phyloP scores from a whole-genome alignment of 2,797 vertebrate species.

The Falco biarmicus region DNA sequence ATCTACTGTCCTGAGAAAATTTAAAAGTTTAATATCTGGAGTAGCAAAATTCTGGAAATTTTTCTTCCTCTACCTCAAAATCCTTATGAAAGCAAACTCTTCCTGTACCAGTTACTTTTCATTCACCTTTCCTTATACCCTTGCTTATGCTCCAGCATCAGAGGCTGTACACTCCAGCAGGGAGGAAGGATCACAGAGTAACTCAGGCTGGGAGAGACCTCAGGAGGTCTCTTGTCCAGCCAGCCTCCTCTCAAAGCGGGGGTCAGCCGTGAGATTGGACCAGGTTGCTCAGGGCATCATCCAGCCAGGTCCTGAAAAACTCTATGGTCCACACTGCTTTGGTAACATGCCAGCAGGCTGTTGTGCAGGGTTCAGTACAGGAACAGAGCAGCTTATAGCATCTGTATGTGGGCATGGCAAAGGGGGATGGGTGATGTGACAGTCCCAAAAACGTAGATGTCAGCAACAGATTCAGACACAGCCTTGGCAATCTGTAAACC shows the following conservation, averaged over 20 bases:
- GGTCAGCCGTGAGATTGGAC: not conserved
- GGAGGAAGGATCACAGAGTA: not conserved
- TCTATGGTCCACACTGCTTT: rapidly evolving
- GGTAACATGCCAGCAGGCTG: not conserved
- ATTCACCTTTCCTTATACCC: not conserved
- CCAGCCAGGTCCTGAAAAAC: not conserved
- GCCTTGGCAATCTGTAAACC: not conserved
- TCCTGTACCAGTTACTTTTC: not conserved
- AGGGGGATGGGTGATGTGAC: no score
- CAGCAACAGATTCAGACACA: not conserved
- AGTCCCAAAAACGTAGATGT: not conserved
- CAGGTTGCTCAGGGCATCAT: not conserved
- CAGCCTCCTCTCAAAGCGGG: not conserved
- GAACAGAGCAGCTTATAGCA: not conserved
- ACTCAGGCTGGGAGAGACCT: not conserved
- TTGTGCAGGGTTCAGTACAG: not conserved
- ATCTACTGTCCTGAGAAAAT: not conserved
- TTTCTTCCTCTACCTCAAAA: not conserved
- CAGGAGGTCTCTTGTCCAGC: not conserved
- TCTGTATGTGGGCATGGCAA: not conserved
- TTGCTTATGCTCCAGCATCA: not conserved
- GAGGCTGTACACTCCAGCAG: not conserved
- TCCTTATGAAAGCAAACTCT: not conserved
- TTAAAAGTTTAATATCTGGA: not conserved
- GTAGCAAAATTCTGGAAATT: not conserved